phyloP scores from a whole-genome alignment of 2,888 invertebrate species.

The Rhodophaea formosa region DNA sequence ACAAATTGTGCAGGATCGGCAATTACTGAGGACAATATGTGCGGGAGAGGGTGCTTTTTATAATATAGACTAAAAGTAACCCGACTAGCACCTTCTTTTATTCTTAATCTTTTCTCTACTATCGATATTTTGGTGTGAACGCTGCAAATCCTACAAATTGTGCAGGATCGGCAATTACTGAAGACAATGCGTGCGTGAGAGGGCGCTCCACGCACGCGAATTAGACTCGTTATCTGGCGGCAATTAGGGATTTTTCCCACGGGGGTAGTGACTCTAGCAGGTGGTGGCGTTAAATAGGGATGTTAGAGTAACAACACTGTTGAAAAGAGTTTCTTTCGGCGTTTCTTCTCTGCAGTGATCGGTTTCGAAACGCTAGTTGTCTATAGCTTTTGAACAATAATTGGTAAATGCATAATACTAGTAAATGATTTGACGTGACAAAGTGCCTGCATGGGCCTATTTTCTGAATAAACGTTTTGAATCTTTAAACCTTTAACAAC shows the following conservation, averaged over 20 bases:
- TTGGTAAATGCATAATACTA: too few species aligned
- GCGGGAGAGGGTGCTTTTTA: constrained; percentile 69
- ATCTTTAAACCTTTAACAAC: too few species aligned
- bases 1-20: too few species aligned
- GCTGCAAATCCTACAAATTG: constrained; percentile 75
- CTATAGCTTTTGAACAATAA: too few species aligned
- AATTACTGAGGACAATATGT: constrained; percentile 81
- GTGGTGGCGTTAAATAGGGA: neutral
- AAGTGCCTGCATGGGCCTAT: too few species aligned
- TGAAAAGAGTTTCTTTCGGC: too few species aligned
- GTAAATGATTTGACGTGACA: too few species aligned
- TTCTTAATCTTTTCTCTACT: neutral
- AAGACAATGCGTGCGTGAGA: constrained; percentile 81
- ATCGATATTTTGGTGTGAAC: constrained; percentile 35
- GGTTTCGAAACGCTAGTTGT: too few species aligned
- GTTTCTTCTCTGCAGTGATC: too few species aligned
- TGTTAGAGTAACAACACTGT: too few species aligned
- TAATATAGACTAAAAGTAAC: too few species aligned
- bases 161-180: constrained; percentile 80
- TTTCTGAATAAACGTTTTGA: too few species aligned
- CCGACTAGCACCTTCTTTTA: neutral
- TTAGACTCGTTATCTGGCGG: constrained; percentile 75
- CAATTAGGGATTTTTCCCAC: constrained; percentile 78
- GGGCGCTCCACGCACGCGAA: constrained; percentile 76
- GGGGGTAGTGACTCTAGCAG: constrained; percentile 26